These are phyloP conservation scores for Enteromius mattozi DNA, from an alignment of 2,797 vertebrate genomes.

Conservation along the genomic window DNA sequence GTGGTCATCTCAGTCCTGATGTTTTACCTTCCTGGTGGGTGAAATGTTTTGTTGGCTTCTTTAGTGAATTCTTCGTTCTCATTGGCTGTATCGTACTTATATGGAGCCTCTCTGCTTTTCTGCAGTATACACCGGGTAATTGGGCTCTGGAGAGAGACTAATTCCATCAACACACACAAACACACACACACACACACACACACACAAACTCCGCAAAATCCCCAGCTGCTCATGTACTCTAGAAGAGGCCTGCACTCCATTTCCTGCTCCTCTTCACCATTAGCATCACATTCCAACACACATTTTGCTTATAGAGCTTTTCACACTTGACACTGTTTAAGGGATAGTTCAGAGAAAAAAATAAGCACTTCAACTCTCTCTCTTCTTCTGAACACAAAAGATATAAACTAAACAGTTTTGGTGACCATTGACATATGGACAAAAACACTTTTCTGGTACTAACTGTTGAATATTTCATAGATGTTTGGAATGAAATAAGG, in stretches of 20 bases:
- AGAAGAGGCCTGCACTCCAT: slow-evolving; percentile 22
- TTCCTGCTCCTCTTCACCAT: slow-evolving; percentile 33
- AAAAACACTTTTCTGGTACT: background rate
- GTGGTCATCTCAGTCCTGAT: background rate
- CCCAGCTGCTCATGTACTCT: slow-evolving; percentile 38
- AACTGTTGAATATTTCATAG: background rate
- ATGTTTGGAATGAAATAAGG: background rate
- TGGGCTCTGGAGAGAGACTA: slow-evolving; percentile 54
- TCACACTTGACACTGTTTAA: background rate
- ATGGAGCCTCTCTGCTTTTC: slow-evolving; percentile 26
- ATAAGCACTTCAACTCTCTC: background rate
- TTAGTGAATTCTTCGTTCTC: background rate
- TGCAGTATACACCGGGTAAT: slow-evolving; percentile 39
- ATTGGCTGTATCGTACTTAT: slow-evolving; percentile 3
- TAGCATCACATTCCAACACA: slow-evolving; percentile 35
- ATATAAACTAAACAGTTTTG: background rate
- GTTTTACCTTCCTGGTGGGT: background rate
- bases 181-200: slow-evolving; percentile 30
- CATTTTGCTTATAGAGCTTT: background rate
- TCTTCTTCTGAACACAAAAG: background rate
- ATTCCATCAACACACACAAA: slow-evolving; percentile 41
- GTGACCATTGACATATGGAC: background rate
- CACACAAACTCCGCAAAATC: slow-evolving; percentile 45
- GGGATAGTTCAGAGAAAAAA: background rate
- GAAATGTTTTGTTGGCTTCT: background rate